Base-by-base conservation (phyloP, 2,113 vertebrate genomes). In the Arenaria interpres region DNA sequence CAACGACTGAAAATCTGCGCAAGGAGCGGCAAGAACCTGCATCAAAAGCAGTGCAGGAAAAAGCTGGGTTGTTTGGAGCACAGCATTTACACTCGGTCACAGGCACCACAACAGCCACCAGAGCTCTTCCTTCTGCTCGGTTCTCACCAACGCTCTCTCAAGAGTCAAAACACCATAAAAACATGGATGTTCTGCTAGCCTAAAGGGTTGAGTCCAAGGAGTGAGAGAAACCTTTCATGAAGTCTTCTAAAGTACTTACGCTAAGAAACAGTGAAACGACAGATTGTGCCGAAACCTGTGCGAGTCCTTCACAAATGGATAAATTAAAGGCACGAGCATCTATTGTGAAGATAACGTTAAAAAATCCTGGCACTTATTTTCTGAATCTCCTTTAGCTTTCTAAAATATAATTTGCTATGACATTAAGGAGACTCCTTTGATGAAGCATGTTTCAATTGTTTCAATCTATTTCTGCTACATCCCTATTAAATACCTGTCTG, bases 401-500 rank as follows among this genome's bases (percentile, higher is more conserved):
- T 81, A 71, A 85, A 66, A 68, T 14, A 13, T 4, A 18, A 12
- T 35, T 81, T 89, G 19, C 71, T 78, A 7, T 45, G 3, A 48
- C 8, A 7, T 62, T n/a, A 89, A 13, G 88, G 9, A 59, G 16
- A 80, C 24, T 57, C 73, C 10, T 74, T 72, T 32, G 56, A 78
- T 7, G 33, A 82, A 66, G 11, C 0, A 1, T n/a, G 11, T 57
- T 89, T 37, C 41, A 89, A 66, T 59, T 56, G 45, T 53, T 82
- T 76, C 67, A 20, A 5, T 45, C 54, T 85, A 60, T 56, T 92
- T 93, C 94, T 39, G 54, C 39, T 62, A 75, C 72, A 51, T 60
- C 81, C 87, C 68, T 95, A 94, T 60, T 53, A 92, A 94, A 96
- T 99, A 99, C 99, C 99, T 99, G 99, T 98, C 95, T 99, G 98